phyloP scores from a whole-genome alignment of 2,888 invertebrate genomes.

The Drosophila mulleri region DNA sequence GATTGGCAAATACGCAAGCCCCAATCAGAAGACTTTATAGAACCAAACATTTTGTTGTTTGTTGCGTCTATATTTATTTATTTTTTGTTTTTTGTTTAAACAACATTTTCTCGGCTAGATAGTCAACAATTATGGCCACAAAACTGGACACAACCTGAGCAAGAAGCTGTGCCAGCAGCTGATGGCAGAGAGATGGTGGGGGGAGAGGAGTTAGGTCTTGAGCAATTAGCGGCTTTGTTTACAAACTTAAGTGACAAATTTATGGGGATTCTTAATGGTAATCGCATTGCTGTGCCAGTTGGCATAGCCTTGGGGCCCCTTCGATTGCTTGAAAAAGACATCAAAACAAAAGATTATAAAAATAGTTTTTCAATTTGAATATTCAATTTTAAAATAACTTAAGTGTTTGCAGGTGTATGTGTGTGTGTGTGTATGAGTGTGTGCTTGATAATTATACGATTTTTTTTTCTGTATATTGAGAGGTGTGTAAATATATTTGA shows the following conservation, averaged over 20 bases:
- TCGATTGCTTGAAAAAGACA: constrained; percentile 21
- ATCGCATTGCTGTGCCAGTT: constrained; percentile 52
- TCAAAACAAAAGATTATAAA: constrained; percentile 29
- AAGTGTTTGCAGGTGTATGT: neutral
- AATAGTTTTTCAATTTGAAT: constrained; percentile 36
- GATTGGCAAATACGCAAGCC: constrained; percentile 70
- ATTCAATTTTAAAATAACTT: constrained; percentile 6
- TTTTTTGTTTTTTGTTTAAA: constrained; percentile 22
- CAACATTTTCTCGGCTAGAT: constrained; percentile 46
- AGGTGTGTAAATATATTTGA: constrained; percentile 4
- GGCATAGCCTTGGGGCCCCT: constrained; percentile 39
- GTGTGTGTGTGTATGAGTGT: neutral
- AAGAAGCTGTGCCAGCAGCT: constrained; percentile 1
- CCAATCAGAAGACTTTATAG: constrained; percentile 61
- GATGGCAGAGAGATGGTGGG: neutral
- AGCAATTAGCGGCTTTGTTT: constrained; percentile 75
- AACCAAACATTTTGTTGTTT: constrained; percentile 27
- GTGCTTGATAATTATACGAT: constrained; percentile 8
- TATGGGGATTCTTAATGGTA: constrained; percentile 61
- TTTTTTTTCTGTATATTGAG: neutral
- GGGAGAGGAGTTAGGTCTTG: neutral
- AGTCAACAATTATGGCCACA: constrained; percentile 59
- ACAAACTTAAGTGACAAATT: constrained; percentile 68
- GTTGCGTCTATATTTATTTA: constrained; percentile 4
- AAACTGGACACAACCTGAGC: constrained; percentile 26